Evolutionary conservation across 2,113 vertebrate species (phyloP).

Genomic region (Chaenogobius annularis): DNA sequence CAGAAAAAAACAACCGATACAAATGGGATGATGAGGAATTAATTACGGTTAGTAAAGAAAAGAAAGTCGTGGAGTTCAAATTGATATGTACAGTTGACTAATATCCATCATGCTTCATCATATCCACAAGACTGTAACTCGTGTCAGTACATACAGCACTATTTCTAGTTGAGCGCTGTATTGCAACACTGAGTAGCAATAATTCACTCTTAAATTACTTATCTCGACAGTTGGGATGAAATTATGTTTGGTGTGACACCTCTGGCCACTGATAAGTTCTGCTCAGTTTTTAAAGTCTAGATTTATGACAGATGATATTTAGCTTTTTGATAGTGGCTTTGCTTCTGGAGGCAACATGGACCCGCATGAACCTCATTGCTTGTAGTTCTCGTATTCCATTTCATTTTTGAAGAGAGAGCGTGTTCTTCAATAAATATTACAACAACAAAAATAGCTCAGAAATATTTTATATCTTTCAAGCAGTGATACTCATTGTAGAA

Average conservation of each 20-base stretch:
- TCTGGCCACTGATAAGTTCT: slow-evolving; percentile 13
- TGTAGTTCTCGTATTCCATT: not conserved
- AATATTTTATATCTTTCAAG: too few relatives aligned
- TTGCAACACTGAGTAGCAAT: slow-evolving; percentile 2
- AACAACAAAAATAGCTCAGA: too few relatives aligned
- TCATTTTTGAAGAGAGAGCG: not conserved
- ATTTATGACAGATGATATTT: slow-evolving; percentile 11
- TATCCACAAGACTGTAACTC: not conserved
- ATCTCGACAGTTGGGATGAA: slow-evolving; percentile 8
- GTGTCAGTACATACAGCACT: not conserved
- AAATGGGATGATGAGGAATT: not conserved
- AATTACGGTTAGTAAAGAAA: not conserved
- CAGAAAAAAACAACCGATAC: too few relatives aligned
- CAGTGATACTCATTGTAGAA: too few relatives aligned
- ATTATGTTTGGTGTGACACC: slow-evolving; percentile 14
- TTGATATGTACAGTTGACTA: not conserved
- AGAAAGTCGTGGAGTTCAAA: not conserved
- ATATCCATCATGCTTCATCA: not conserved
- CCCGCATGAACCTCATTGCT: not conserved
- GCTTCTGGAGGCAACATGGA: not conserved
- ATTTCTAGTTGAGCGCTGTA: not conserved
- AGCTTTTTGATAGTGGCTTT: slow-evolving; percentile 4
- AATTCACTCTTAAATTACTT: slow-evolving; percentile 11
- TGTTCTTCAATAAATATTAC: too few relatives aligned
- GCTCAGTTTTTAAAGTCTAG: slow-evolving; percentile 10